Conservation (phyloP, 2,797 vertebrate species). For the Eulemur rubriventer region DNA sequence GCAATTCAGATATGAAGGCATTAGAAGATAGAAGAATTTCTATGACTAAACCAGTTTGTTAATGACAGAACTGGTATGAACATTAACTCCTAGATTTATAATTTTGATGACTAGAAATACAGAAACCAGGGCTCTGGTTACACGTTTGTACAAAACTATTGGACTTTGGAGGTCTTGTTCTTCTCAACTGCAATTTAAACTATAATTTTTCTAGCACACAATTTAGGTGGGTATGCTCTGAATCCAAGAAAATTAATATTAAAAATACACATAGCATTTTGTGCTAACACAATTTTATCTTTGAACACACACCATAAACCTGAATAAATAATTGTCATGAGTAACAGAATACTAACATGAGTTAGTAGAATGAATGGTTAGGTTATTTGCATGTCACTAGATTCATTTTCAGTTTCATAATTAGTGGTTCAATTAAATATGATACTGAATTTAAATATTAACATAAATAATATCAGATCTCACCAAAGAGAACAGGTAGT, state of each 20-base stretch:
- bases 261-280: neutral
- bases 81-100: neutral
- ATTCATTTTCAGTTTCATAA: constrained; percentile 21
- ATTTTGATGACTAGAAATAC: neutral
- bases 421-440: constrained; percentile 29
- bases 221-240: neutral
- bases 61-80: neutral
- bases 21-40: neutral
- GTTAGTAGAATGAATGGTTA: neutral
- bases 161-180: neutral
- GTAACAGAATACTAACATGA: neutral
- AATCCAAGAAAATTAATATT: neutral
- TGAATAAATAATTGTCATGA: neutral
- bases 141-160: neutral
- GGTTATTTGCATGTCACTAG: neutral
- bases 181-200: neutral
- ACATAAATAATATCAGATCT: neutral
- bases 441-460: constrained; percentile 9
- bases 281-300: neutral
- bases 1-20: neutral
- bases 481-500: neutral
- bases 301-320: neutral
- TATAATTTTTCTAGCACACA: neutral
- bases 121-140: neutral
- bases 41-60: neutral